Base-by-base conservation (phyloP, 2,888 invertebrate genomes). In the Gastracanthus pulcherrimus region DNA sequence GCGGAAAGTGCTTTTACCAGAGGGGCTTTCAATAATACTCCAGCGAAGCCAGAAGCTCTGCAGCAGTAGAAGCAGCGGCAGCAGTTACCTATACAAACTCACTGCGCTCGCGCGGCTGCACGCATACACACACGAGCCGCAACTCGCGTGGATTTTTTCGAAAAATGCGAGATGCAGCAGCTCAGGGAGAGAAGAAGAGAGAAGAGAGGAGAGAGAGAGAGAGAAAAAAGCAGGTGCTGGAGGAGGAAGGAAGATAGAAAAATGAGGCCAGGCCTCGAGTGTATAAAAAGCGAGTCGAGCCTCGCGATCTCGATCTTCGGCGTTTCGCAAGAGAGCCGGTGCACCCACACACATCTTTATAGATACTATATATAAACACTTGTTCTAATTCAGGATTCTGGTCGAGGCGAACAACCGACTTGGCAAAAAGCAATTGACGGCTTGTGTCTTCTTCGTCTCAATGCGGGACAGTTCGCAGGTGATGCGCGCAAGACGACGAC, bases 11-110 rank as follows among this genome's bases (percentile, higher is more conserved):
- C 70, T 64, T 71, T 77, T 77, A 74, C 55, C 72, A n/a, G n/a
- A n/a, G 19, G 45, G 66, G 66, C 72, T 79, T 72, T 79, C 66
- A 72, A 79, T 79, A 79, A 79, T 72, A 66, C 66, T 67, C 66
- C 34, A 3, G 11, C 2, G 0, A 45, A 13, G 13, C 16, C n/a
- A n/a, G n/a, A n/a, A n/a, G 2, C 26, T 23, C 55, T 55, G 7
- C 19, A 48, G n/a, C n/a, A 16, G 3, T n/a, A 45, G 19, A n/a
- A 62, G 48, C 62, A 31, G 13, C 45, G 13, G 19, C 9, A 13
- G 23, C 51, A 2, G 51, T 4, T n/a, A 19, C 51, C 51, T 41
- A 55, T 55, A 23, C 31, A n/a, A 38, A 16, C 13, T 69, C 58
- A 70, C 51, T 69, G 26, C 60, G 29, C 41, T 11, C 11, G n/a